Evolutionary conservation across 2,888 invertebrate genomes (phyloP).

Genomic region (Octonoba sinensis): DNA sequence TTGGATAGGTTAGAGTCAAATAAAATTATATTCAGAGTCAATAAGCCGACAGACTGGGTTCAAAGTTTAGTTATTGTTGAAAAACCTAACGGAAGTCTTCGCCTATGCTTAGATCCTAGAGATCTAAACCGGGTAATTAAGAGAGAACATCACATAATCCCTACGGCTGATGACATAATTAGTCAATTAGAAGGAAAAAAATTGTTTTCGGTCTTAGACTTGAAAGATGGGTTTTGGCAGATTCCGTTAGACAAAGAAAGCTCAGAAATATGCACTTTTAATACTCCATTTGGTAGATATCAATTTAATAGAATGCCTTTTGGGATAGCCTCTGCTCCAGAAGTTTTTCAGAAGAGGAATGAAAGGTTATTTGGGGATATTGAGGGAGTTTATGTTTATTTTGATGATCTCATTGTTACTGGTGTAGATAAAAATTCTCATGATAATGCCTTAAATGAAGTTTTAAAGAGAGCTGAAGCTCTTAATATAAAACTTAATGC

Average conservation of each 20-base stretch:
- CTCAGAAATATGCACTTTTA: constrained; percentile 45
- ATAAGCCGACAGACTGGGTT: constrained; percentile 19
- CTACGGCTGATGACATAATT: constrained; percentile 15
- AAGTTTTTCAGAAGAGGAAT: constrained; percentile 19
- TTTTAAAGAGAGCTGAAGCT: constrained; percentile 2
- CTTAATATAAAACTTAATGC: constrained; percentile 4
- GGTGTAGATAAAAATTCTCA: not conserved
- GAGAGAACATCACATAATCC: constrained; percentile 15
- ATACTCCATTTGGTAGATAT: constrained; percentile 36
- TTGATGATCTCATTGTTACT: constrained; percentile 11
- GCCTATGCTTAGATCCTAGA: constrained; percentile 21
- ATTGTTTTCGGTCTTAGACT: constrained; percentile 2
- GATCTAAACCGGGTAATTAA: constrained; percentile 18
- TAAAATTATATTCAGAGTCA: constrained; percentile 11
- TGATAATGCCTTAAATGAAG: not conserved
- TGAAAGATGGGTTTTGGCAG: constrained; percentile 21
- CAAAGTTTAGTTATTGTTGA: constrained; percentile 8
- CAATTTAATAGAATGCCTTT: constrained; percentile 31
- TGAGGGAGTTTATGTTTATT: constrained; percentile 9
- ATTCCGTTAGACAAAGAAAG: constrained; percentile 1
- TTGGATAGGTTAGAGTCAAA: not conserved
- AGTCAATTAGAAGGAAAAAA: constrained; percentile 9
- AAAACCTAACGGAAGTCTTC: constrained; percentile 2
- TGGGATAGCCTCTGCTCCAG: constrained; percentile 29
- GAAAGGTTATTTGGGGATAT: constrained; percentile 34